These are phyloP conservation scores for Drosophila heteroneura DNA, from an alignment of 2,888 invertebrate species.

Conservation along the genomic window DNA sequence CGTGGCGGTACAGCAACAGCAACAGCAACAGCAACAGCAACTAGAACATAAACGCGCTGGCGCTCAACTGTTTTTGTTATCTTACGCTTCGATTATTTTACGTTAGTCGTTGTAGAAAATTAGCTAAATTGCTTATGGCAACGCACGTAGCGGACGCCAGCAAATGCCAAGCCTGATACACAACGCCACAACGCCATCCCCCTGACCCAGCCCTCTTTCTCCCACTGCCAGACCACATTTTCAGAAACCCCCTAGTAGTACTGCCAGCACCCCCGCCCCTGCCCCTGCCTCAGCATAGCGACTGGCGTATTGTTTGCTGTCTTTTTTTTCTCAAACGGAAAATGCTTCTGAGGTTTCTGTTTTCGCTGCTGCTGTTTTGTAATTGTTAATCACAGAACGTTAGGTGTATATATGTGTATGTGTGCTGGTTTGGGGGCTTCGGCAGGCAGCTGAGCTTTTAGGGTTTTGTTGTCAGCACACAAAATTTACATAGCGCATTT, in stretches of 20 bases:
- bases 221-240: neutral
- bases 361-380: constrained; percentile 62
- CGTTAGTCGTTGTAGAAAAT: constrained; percentile 69
- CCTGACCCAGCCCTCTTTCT: neutral
- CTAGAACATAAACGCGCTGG: neutral
- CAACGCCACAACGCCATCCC: neutral
- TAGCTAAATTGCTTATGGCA: constrained; percentile 83
- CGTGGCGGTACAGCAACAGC: constrained; percentile 6
- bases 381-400: constrained; percentile 76
- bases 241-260: neutral
- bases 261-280: neutral
- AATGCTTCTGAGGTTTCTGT: constrained; percentile 47
- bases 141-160: constrained; percentile 72
- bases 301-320: constrained; percentile 43
- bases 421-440: constrained; percentile 5
- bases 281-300: neutral
- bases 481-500: constrained; percentile 54
- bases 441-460: constrained; percentile 11
- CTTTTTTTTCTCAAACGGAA: constrained; percentile 30
- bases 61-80: constrained; percentile 58
- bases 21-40: constrained; percentile 6
- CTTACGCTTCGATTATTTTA: constrained; percentile 76
- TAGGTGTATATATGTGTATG: constrained; percentile 26
- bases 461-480: constrained; percentile 30
- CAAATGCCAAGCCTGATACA: constrained; percentile 37